phyloP scores from a whole-genome alignment of 2,113 vertebrate species.

The Psilopogon haemacephalus region DNA sequence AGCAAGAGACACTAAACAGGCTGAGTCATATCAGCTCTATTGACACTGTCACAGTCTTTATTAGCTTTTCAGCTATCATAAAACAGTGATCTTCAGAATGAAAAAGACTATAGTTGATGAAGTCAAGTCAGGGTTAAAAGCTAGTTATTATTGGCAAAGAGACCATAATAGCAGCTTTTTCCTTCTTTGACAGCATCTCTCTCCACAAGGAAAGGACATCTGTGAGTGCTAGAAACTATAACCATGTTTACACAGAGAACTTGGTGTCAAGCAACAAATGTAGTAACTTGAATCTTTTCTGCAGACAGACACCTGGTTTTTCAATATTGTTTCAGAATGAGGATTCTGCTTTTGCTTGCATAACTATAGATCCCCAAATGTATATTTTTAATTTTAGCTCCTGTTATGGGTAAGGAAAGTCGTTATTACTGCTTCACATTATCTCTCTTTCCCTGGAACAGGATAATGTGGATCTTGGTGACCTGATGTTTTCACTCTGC shows the following conservation, averaged over 20 bases:
- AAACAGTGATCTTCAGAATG: not conserved
- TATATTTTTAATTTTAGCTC: not conserved
- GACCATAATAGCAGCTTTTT: not conserved
- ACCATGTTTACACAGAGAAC: not conserved
- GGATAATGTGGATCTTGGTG: conserved; percentile 98
- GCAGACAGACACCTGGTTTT: not conserved
- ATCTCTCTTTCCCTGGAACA: conserved; percentile 65
- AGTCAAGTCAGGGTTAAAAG: conserved; percentile 9
- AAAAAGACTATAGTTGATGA: not conserved
- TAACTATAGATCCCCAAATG: not conserved
- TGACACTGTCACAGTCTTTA: not conserved
- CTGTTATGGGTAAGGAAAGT: not conserved
- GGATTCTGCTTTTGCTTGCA: not conserved
- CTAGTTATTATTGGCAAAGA: not conserved
- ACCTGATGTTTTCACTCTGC: conserved; percentile 98
- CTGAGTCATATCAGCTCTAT: not conserved
- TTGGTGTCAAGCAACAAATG: not conserved
- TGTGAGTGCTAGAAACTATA: not conserved
- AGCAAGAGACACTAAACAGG: not conserved
- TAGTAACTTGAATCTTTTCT: not conserved
- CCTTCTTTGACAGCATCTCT: not conserved
- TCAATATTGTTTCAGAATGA: not conserved
- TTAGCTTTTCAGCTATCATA: not conserved
- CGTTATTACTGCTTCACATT: not conserved
- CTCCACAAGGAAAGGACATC: not conserved